phyloP scores from a whole-genome alignment of 2,888 invertebrate genomes.

The Hirudinaria manillensis region DNA sequence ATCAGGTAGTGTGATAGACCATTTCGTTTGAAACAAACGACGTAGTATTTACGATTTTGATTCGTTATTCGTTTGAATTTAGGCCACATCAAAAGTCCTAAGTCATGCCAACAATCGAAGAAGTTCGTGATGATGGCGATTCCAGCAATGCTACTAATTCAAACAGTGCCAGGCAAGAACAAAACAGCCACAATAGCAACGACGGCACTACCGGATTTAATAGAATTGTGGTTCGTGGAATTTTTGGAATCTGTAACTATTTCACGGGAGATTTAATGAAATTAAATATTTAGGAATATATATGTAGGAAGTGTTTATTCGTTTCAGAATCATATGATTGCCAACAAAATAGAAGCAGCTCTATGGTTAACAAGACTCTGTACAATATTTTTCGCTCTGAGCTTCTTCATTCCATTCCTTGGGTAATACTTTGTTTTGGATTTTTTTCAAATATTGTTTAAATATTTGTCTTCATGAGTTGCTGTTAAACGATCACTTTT shows the following conservation, averaged over 20 bases:
- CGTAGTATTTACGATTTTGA: no score
- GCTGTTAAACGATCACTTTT: background rate
- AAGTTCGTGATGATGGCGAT: background rate
- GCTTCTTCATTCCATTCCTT: constrained; percentile 40
- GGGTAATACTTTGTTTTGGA: constrained; percentile 59
- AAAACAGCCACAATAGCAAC: background rate
- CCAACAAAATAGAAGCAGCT: constrained; percentile 78
- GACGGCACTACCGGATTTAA: background rate
- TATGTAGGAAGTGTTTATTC: no score
- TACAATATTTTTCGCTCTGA: constrained; percentile 55
- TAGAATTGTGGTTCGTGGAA: background rate
- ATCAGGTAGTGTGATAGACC: no score
- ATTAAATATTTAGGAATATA: no score
- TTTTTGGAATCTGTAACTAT: background rate
- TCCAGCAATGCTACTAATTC: background rate
- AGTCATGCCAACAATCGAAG: constrained; percentile 6
- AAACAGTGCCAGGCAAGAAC: background rate
- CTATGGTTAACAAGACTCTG: constrained; percentile 79
- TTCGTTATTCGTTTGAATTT: no score
- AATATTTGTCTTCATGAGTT: background rate
- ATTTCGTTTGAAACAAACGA: no score
- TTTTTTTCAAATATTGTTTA: background rate
- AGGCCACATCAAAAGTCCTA: background rate
- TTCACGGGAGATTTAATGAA: no score
- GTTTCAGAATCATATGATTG: constrained; percentile 57